Evolutionary conservation across 2,888 invertebrate species (phyloP).

Genomic region (Drosophila pegasa): DNA sequence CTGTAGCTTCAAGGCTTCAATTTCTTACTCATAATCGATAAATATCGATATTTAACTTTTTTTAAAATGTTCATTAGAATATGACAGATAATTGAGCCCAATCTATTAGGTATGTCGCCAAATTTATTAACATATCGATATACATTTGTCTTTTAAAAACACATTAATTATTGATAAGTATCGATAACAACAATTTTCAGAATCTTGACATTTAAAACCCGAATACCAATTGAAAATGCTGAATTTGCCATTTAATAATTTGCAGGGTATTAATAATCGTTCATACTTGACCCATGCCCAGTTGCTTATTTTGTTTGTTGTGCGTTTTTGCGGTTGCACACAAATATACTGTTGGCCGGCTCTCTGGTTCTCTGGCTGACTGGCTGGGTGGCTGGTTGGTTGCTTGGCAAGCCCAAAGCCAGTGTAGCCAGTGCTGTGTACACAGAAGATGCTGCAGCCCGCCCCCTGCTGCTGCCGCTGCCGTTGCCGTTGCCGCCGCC

Average conservation of each 20-base stretch:
- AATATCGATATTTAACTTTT: slow-evolving; percentile 2
- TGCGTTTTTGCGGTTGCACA: slow-evolving; percentile 75
- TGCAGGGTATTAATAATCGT: not conserved
- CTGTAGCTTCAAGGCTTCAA: not conserved
- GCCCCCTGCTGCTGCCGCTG: not conserved
- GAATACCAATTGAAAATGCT: not conserved
- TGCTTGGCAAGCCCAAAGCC: slow-evolving; percentile 46
- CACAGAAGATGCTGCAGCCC: slow-evolving; percentile 15
- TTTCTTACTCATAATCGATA: not conserved
- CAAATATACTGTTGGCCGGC: slow-evolving; percentile 59
- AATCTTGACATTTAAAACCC: not conserved
- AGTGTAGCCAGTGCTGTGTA: slow-evolving; percentile 30
- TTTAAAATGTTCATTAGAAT: too few species aligned
- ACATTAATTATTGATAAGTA: not conserved
- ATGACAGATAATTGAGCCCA: too few species aligned
- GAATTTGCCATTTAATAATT: not conserved
- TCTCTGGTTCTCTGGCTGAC: not conserved
- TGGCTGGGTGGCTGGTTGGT: slow-evolving; percentile 19
- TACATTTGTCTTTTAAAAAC: not conserved
- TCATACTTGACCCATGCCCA: not conserved
- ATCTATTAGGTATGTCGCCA: too few species aligned
- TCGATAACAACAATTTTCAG: not conserved
- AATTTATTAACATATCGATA: not conserved
- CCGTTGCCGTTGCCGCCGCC: slow-evolving; percentile 8
- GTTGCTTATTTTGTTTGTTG: slow-evolving; percentile 20